These are phyloP conservation scores for Acanthornis magna DNA, from an alignment of 2,797 vertebrate genomes.

Conservation along the genomic window DNA sequence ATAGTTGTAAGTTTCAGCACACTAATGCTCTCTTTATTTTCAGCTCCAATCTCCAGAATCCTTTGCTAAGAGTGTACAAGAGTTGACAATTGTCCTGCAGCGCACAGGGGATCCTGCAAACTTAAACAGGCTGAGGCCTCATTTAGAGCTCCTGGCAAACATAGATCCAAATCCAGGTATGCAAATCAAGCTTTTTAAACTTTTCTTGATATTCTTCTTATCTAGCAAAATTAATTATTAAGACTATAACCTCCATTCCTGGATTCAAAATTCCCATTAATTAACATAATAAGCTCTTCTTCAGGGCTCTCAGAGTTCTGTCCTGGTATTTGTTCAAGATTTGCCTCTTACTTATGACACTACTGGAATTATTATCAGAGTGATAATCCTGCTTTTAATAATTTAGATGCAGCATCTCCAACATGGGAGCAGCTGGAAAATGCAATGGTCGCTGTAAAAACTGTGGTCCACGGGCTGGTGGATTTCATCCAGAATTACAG, in stretches of 20 bases:
- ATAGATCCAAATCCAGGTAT: conserved; percentile 96
- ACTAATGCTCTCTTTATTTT: conserved; percentile 24
- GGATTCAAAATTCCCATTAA: not conserved
- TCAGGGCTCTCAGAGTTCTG: not conserved
- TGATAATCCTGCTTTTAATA: not conserved
- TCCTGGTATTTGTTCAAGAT: not conserved
- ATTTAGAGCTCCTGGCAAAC: conserved; percentile 92
- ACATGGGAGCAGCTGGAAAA: conserved; percentile 93
- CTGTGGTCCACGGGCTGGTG: conserved; percentile 92
- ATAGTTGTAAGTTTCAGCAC: not conserved
- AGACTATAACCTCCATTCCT: not conserved
- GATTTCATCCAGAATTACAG: conserved; percentile 97
- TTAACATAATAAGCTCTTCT: not conserved
- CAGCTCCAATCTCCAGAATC: conserved; percentile 96
- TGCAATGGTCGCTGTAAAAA: conserved; percentile 91
- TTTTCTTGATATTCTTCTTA: not conserved
- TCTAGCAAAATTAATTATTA: not conserved
- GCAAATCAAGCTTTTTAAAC: not conserved
- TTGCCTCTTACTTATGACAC: not conserved
- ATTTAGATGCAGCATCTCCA: conserved; percentile 84
- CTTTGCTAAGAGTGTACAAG: conserved; percentile 96
- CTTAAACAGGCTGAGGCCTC: conserved; percentile 88
- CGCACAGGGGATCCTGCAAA: conserved; percentile 94
- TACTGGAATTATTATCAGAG: not conserved
- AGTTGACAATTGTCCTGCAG: conserved; percentile 94